Evolutionary conservation across 1,140 invertebrate genomes (phyloP), one percentile per base, ranked within the genome.

Genomic region (Drosophila willistoni): DNA sequence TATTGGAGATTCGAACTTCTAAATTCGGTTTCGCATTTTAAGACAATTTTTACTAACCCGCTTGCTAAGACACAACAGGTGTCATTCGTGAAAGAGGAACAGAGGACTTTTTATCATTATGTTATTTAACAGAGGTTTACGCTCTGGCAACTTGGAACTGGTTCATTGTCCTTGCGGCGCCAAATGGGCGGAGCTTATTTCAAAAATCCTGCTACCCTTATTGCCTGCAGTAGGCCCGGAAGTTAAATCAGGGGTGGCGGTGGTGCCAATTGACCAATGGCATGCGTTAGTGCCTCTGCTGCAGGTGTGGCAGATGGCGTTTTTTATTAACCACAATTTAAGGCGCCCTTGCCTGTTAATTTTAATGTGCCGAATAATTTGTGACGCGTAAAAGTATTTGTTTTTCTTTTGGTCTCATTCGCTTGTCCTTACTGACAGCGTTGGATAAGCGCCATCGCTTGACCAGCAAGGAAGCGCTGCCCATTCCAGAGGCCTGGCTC

Each of bases 301-400:
- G 67, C 63, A 81, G 75, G 75, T 79, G 68, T 55, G 39, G 25
- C 13, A 3, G 9, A 22, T 13, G 17, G 55, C 69, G 29, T 78
- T 69, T 72, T 79, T 87, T 86, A 73, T 79, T 70, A 79, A 67
- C 69, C 62, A 73, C 68, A 74, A 66, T 81, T 73, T 86, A 55
- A 64, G 73, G 79, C 68, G 62, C 54, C 79, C 57, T 65, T 47
- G 60, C 47, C 61, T 68, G 70, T 77, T 73, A 60, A 84, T 68
- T 79, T 68, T 60, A 68, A 77, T 73, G 73, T 59, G 73, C 33
- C 72, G 67, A 69, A 62, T 73, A 77, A 77, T 76, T 75, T 79
- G 54, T 47, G 54, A 42, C 34, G 41, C 41, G 60, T 62, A 22
- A 29, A 44, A 62, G 60, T 62, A 41, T 68, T 73, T 67, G 68